These are phyloP conservation scores for Hepsetus odoe DNA, from an alignment of 2,113 vertebrate genomes.

Conservation along the genomic window DNA sequence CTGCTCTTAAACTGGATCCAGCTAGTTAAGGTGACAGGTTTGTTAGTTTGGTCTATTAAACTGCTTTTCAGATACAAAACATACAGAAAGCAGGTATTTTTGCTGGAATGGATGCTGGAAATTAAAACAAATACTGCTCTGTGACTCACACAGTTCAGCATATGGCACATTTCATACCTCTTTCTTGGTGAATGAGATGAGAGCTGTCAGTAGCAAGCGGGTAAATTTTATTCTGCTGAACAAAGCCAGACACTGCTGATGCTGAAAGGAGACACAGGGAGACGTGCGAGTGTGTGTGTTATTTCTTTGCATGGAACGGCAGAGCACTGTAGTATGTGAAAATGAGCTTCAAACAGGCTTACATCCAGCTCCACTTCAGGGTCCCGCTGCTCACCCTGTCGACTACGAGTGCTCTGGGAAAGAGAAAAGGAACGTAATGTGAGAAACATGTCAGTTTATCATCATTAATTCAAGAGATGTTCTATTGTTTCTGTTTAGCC, in stretches of 20 bases:
- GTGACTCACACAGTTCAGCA: too few species aligned
- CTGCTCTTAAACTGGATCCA: too few species aligned
- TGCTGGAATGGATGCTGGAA: too few species aligned
- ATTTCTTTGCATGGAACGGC: too few species aligned
- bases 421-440: neutral
- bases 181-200: constrained; percentile 90
- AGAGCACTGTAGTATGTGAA: neutral
- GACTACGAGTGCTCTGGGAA: constrained; percentile 91
- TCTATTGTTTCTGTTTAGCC: neutral
- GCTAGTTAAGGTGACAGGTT: too few species aligned
- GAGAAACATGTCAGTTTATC: neutral
- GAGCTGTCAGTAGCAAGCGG: constrained; percentile 82
- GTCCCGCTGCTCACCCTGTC: constrained; percentile 96
- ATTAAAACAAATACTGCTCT: too few species aligned
- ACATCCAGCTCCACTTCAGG: constrained; percentile 96
- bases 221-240: constrained; percentile 91
- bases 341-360: constrained; percentile 53
- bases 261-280: constrained; percentile 69
- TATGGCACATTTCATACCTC: constrained; percentile 74
- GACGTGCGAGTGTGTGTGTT: neutral
- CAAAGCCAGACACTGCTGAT: constrained; percentile 86
- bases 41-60: too few species aligned
- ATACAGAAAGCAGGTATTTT: too few species aligned
- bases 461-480: neutral
- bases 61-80: too few species aligned